Base-by-base conservation (phyloP, 1,140 invertebrate species). In the Andrena cerasifolii region DNA sequence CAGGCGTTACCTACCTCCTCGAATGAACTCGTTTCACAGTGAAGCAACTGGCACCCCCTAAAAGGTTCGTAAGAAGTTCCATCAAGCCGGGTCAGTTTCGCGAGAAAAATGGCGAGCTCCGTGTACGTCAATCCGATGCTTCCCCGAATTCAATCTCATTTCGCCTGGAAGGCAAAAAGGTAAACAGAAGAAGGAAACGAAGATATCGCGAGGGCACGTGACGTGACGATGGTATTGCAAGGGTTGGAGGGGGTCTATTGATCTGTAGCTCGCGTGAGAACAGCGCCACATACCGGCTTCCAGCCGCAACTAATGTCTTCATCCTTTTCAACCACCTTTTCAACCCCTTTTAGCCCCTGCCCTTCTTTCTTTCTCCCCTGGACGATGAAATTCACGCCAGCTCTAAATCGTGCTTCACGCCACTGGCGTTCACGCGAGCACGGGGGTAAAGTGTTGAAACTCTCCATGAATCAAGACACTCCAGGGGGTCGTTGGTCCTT, bases 281-380 rank as follows among this genome's bases (percentile, higher is more conserved):
- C 88, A 90, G 90, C 91, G 91, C 89, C 89, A 56, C 85, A 81
- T 77, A 82, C 65, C 85, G 83, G 87, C 63, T 82, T 82, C 51
- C 72, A 77, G 74, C 76, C 80, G 49, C 79, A 89, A 90, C 87
- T 89, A 91, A 92, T 91, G 90, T 92, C 90, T 91, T 89, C 88
- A 91, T 92, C 87, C 83, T 77, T 86, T 83, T 83, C 76, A 76
- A 76, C 83, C 80, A 80, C 82, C 82, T 84, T 84, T 79, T 80
- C 79, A 68, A 68, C 82, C 71, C 61, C 61, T 43, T 31, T 63
- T 53, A n/a, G 47, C 63, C 56, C 63, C 59, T 73, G 67, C 67
- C 43, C 24, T 63, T 54, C 31, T 62, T 61, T 63, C 51, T 68
- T 66, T 54, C 28, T 68, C 66, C 70, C 47, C 47, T 45, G 56